Evolutionary conservation across 2,888 invertebrate species (phyloP), one percentile per base, ranked within the genome.

Genomic region (Taphrorychus bicolor): DNA sequence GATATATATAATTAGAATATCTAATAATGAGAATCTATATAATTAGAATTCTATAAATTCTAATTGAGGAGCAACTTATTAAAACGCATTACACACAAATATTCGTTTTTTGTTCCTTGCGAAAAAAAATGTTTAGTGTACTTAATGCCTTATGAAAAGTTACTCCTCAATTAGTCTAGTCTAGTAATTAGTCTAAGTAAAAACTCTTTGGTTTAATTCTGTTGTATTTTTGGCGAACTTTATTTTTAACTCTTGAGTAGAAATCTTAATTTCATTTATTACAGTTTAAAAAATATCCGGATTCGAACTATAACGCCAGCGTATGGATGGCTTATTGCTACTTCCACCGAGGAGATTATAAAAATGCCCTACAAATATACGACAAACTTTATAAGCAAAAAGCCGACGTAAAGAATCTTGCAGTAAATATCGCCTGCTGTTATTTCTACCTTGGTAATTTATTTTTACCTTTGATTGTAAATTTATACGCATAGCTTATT

Each of bases 331-430:
- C 94, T 0, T 98, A 96, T 83, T 97, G 97, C 81, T 91, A 92
- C 76, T 99, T 98, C 83, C 98, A 98, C 82, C 85, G 97, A 69
- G 98, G 97, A 2, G 96, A 98, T 79, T 97, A 97, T 83, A 91
- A 91, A 76, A 88, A 89, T 75, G 89, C 95, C 0, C 83, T 94
- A 75, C 87, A 91, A 70, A 87, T 91, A 57, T 94, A 93, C 80
- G 85, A 88, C 76, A 82, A 80, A 62, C 74, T 89, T 74, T 79
- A 83, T 9, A 83, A 86, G 17, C 84, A 86, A 74, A 81, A 87
- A 72, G 80, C 85, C 62, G 80, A 86, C 54, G 78, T 86, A 14
- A 85, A 89, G 32, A 89, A 92, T 75, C 82, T 94, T 4, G 84
- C 86, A 53, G 85, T 92, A 23, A 96, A 96, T 81, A 84, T 96